Evolutionary conservation across 1,140 invertebrate genomes (phyloP).

Genomic region (Phymastichus coffea): DNA sequence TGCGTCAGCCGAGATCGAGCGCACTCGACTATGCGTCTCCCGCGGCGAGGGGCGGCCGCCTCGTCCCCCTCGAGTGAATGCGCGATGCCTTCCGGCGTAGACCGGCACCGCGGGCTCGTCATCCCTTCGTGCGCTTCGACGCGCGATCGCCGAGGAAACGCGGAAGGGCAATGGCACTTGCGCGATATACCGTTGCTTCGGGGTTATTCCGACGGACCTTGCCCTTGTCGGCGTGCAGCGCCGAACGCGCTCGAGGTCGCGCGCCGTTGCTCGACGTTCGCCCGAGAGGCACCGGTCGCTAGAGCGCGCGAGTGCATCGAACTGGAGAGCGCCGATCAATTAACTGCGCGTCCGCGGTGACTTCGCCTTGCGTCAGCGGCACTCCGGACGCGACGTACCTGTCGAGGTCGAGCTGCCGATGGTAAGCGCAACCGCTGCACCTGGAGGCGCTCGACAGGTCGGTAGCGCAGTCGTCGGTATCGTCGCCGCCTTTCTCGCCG

Average conservation of each 20-base stretch:
- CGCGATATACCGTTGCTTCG: too few species aligned
- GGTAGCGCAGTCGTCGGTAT: conserved; percentile 46
- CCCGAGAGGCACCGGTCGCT: neutral
- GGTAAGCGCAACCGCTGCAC: conserved; percentile 47
- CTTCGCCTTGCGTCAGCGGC: neutral
- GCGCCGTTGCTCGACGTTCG: neutral
- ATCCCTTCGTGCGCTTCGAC: too few species aligned
- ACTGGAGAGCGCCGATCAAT: neutral
- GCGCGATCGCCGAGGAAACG: too few species aligned
- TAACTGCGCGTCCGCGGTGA: neutral
- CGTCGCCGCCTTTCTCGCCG: conserved; percentile 25
- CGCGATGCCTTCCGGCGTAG: too few species aligned
- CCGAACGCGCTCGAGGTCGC: too few species aligned
- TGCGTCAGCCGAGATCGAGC: neutral
- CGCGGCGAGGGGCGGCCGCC: too few species aligned
- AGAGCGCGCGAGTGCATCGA: neutral
- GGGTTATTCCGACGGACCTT: too few species aligned
- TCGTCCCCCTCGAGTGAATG: too few species aligned
- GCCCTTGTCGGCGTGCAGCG: too few species aligned
- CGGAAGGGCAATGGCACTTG: too few species aligned
- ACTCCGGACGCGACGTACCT: conserved; percentile 43
- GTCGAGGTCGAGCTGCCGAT: conserved; percentile 48
- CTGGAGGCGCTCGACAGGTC: conserved; percentile 41
- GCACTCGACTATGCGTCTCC: too few species aligned
- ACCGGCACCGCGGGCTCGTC: too few species aligned